Evolutionary conservation across 2,888 invertebrate species (phyloP), one percentile per base, ranked within the genome.

Genomic region (Caenorhabditis zanzibari): DNA sequence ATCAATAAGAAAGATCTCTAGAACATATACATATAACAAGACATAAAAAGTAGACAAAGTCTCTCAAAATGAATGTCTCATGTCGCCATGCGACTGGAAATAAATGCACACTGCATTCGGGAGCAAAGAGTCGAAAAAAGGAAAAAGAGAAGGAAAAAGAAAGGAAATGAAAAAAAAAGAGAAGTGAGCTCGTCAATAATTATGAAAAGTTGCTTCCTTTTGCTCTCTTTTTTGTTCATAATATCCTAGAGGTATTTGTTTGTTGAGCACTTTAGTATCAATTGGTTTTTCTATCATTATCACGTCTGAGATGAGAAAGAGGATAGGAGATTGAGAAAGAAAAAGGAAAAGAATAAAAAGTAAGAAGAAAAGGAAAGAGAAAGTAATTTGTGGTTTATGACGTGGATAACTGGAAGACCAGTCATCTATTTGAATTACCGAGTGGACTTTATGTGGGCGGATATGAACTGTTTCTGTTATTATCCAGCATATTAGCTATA

Each of bases 1-100:
- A 38, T 38, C 38, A 38, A 38, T 38, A 38, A 38, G 32, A 32
- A 32, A 3, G 14, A 26, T 41, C 54, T 26, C 4, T 1, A n/a
- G 26, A 22, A 41, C 24, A 61, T 38, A 19, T 47, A 49, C 24
- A 66, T 32, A 47, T 32, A n/a, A 66, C 5, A 47, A 49, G 32
- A 52, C 44, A 71, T 71, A 56, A 66, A 72, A 68, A 41, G 49
- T 22, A 64, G 47, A 41, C 16, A 44, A 52, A 59, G 58, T 58
- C 56, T 44, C 49, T 9, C 22, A 14, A 54, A 54, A 26, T 63
- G 41, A 38, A 47, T 41, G 68, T n/a, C 28, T 38, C 61, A 61
- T 61, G 79, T 80, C 69, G 72, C 69, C 71, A 72, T 44, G 72
- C 79, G 79, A 79, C 71, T 72, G 72, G 47, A 77, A 71, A 81